A percentile compares a stretch with the other conserved stretches of the same genome.
Conservation (phyloP, 2,113 vertebrate species). For the Oplegnathus fasciatus region DNA sequence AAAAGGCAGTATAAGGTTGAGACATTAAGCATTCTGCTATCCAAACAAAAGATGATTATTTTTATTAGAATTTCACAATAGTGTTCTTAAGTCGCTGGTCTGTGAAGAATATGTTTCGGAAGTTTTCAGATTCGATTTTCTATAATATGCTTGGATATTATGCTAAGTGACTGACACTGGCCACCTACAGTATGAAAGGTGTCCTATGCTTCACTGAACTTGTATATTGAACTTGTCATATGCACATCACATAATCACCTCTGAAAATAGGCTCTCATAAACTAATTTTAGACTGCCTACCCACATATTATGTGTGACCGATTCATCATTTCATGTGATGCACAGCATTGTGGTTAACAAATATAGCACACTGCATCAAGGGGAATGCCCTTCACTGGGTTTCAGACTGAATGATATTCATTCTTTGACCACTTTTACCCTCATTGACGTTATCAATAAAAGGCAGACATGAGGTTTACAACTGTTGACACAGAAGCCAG, state of each 20-base stretch:
- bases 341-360: conserved; percentile 72
- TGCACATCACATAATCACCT: conserved; percentile 18
- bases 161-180: neutral
- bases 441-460: conserved; percentile 52
- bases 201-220: neutral
- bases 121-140: neutral
- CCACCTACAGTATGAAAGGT: neutral
- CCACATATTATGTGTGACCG: conserved; percentile 76
- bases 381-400: conserved; percentile 72
- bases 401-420: conserved; percentile 40
- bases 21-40: neutral
- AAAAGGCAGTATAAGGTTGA: neutral
- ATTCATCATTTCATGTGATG: conserved; percentile 79
- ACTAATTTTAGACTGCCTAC: conserved; percentile 75
- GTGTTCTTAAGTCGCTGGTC: neutral
- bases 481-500: conserved; percentile 39
- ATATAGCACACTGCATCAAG: conserved; percentile 59
- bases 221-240: conserved; percentile 14
- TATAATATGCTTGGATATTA: neutral
- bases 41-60: neutral
- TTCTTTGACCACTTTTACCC: conserved; percentile 41
- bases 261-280: conserved; percentile 71
- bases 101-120: neutral
- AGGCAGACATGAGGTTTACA: conserved; percentile 34
- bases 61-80: neutral